Base-by-base conservation (phyloP, 2,888 invertebrate genomes). In the Linnaemya tessellans region DNA sequence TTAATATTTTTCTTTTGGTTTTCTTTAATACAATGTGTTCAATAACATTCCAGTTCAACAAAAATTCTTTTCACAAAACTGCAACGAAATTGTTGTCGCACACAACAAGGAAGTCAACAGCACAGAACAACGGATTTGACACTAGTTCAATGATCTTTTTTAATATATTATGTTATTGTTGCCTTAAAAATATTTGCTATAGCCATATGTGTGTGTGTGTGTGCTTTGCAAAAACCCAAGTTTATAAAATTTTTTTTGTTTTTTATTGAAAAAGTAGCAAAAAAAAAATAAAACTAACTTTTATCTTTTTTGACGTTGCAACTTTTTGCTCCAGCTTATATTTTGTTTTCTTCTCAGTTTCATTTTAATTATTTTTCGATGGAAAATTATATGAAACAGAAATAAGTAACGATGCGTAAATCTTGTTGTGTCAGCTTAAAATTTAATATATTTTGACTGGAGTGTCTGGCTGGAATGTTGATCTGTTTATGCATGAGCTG, bases 111-210 rank as follows among this genome's bases (percentile, higher is more conserved):
- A 84, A 79, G 70, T 70, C 79, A 70, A 79, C 64, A 70, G 74
- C 11, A 71, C 49, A 70, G 38, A 70, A 84, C n/a, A 84, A 80
- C 75, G 70, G 49, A 58, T 75, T 65, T 64, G n/a, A 75, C 60
- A 75, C 30, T 8, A 58, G 80, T 80, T 70, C 84, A 74, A 75
- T 75, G 75, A 80, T 75, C 84, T 70, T 58, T 62, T 41, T 51
- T 30, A 1, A 5, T 38, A 35, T n/a, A n/a, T 56, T 71, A 22
- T 68, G 56, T 74, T 62, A 20, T 38, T 7, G n/a, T 41, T 80
- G 25, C 38, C 22, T 41, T 25, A 30, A n/a, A 46, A 73, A 43
- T 60, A 8, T 30, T 67, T 15, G 35, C 13, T n/a, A 20, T n/a
- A 8, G 64, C 15, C 1, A 13, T 46, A 5, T 7, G 7, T n/a